Evolutionary conservation across 2,888 invertebrate species (phyloP).

Genomic region (Epinotia demarniana): DNA sequence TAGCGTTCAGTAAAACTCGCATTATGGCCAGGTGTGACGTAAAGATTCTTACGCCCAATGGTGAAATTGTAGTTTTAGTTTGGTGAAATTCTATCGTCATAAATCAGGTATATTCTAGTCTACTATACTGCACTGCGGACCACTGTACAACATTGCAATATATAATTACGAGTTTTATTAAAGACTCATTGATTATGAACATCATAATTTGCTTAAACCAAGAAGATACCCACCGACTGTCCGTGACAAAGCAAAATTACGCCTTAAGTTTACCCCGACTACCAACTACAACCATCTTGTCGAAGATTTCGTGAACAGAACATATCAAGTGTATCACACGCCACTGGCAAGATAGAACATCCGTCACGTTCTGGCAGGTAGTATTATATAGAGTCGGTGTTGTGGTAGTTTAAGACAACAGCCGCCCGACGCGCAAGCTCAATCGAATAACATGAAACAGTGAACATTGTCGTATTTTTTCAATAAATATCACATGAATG

Average conservation of each 20-base stretch:
- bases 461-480: constrained; percentile 58
- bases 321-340: not conserved
- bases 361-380: not conserved
- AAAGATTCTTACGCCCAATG: no score
- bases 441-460: constrained; percentile 49
- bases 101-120: no score
- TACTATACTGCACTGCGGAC: no score
- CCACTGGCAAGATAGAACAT: not conserved
- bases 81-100: no score
- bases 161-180: no score
- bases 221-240: constrained; percentile 15
- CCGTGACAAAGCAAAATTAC: constrained; percentile 25
- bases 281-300: not conserved
- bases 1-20: no score
- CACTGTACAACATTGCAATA: no score
- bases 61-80: no score
- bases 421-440: constrained; percentile 3
- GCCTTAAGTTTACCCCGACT: not conserved
- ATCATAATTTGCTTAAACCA: not conserved
- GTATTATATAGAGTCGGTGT: not conserved
- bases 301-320: not conserved
- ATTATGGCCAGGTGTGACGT: no score
- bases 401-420: not conserved
- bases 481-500: constrained; percentile 78
- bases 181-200: not conserved